Conservation (phyloP, 64 coral and sea anemone genomes). For the Actinia tenebrosa region DNA sequence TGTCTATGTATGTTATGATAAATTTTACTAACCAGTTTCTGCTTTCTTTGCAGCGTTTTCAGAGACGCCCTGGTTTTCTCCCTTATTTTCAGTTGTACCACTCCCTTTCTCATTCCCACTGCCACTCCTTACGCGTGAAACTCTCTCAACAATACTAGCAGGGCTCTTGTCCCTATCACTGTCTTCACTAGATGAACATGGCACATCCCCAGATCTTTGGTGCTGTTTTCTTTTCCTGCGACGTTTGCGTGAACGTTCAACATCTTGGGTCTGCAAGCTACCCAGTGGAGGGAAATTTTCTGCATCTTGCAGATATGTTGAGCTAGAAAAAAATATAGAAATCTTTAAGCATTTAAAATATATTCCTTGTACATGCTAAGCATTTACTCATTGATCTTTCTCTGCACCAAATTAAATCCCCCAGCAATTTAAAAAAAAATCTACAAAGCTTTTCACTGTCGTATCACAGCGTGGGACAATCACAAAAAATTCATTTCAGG, state of each 20-base stretch:
- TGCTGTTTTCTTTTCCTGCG: constrained; percentile 63
- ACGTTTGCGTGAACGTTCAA: constrained; percentile 53
- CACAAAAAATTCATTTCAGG: no score
- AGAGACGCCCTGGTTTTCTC: background rate
- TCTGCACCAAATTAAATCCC: no score
- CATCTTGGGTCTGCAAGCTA: constrained; percentile 46
- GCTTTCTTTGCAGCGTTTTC: background rate
- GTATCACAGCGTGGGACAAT: no score
- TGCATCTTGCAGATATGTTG: constrained; percentile 5
- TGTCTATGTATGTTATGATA: no score
- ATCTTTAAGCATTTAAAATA: background rate
- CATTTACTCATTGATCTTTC: no score
- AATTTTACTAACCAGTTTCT: background rate
- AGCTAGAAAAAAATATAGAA: background rate
- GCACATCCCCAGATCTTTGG: constrained; percentile 73
- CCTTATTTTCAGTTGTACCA: background rate
- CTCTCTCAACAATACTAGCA: constrained; percentile 10
- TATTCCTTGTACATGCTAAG: background rate
- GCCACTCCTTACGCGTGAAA: background rate
- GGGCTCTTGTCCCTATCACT: constrained; percentile 68
- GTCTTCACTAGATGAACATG: constrained; percentile 85
- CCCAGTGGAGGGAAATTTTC: constrained; percentile 30
- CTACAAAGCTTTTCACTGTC: no score
- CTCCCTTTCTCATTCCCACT: constrained; percentile 7
- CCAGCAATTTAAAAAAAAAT: no score